These are phyloP conservation scores for Scaptomyza caliginosa DNA, from an alignment of 2,888 invertebrate species.

Conservation along the genomic window DNA sequence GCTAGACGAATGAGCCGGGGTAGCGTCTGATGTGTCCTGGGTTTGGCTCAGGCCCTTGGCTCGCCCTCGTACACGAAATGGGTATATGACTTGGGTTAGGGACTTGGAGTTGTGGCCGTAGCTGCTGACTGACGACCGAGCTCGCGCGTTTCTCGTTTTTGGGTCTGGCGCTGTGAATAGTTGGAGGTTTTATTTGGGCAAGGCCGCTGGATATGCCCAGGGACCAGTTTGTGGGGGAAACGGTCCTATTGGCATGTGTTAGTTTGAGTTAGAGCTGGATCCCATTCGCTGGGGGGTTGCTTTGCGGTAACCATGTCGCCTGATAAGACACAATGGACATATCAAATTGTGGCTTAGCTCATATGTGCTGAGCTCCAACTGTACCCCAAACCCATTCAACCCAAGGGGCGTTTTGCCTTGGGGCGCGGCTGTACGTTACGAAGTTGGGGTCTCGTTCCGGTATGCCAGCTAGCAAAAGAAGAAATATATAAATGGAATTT, in stretches of 20 bases:
- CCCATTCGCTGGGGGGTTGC: constrained; percentile 65
- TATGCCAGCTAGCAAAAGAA: constrained; percentile 32
- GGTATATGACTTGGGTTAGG: constrained; percentile 28
- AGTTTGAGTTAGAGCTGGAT: constrained; percentile 59
- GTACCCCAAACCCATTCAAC: background rate
- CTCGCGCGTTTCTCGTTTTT: constrained; percentile 65
- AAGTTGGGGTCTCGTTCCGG: constrained; percentile 34
- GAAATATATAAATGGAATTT: constrained; percentile 78
- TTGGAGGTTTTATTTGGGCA: constrained; percentile 72
- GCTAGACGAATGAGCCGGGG: constrained; percentile 66
- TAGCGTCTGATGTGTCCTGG: constrained; percentile 58
- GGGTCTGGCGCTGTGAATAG: constrained; percentile 37
- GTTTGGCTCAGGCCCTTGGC: constrained; percentile 51
- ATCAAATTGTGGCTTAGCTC: constrained; percentile 82
- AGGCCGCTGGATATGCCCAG: constrained; percentile 70
- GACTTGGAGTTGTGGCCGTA: constrained; percentile 8
- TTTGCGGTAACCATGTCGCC: constrained; percentile 77
- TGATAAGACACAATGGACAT: constrained; percentile 83
- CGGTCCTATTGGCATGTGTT: constrained; percentile 51
- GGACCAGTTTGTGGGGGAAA: constrained; percentile 43
- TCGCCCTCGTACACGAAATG: constrained; percentile 50
- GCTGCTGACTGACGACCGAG: constrained; percentile 63
- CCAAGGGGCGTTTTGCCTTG: constrained; percentile 50
- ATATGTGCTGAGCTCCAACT: constrained; percentile 33
- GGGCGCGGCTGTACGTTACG: constrained; percentile 52